Conservation (phyloP, 2,797 vertebrate species). For the Sebastes trivittatus region DNA sequence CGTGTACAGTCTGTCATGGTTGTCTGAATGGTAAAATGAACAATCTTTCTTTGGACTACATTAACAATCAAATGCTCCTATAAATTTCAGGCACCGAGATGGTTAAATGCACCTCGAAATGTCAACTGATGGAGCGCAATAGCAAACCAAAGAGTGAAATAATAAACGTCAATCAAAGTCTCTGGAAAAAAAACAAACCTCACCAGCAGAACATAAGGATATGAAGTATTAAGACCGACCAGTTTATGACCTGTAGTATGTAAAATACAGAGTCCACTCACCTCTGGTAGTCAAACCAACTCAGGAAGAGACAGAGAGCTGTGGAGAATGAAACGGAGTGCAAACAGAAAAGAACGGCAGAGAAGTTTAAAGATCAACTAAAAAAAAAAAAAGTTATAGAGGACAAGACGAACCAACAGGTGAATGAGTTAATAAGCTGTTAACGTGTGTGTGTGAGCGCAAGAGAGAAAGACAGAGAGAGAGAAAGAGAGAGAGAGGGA, state of each 20-base stretch:
- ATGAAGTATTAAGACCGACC: constrained; percentile 41
- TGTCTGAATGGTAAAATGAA: constrained; percentile 4
- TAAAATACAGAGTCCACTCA: constrained; percentile 6
- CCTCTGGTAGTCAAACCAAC: not conserved
- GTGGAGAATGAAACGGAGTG: not conserved
- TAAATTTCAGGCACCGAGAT: not conserved
- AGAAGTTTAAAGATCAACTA: constrained; percentile 26
- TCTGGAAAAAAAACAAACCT: not conserved
- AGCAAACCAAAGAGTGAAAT: not conserved
- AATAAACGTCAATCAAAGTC: constrained; percentile 5
- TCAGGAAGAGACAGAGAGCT: constrained; percentile 2
- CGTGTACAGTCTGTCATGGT: not conserved
- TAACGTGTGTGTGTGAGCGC: not conserved
- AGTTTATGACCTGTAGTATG: not conserved
- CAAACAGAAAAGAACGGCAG: not conserved
- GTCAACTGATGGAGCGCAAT: not conserved
- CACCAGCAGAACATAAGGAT: not conserved
- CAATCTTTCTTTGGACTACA: not conserved
- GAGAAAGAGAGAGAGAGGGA: not conserved
- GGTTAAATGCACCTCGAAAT: constrained; percentile 7
- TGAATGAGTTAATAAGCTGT: not conserved
- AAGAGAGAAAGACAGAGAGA: not conserved
- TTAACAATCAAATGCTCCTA: not conserved
- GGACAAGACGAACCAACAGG: not conserved
- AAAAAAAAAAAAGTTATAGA: not conserved